Evolutionary conservation across 1,140 invertebrate genomes (phyloP).

Genomic region (Callitettix versicolor): DNA sequence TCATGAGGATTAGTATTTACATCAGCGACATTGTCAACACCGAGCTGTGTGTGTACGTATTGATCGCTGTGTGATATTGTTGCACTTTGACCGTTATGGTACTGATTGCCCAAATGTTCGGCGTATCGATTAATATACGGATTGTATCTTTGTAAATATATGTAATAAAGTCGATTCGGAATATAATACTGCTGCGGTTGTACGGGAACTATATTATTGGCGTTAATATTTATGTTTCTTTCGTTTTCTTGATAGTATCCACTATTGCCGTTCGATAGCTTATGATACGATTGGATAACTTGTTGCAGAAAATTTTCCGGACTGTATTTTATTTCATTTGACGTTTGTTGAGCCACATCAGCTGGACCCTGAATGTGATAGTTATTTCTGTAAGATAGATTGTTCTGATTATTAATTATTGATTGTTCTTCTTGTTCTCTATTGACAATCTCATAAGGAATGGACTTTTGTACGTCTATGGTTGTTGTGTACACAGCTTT

Average conservation of each 20-base stretch:
- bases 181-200: conserved; percentile 1
- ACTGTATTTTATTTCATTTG: neutral
- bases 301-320: conserved; percentile 15
- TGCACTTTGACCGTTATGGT: no score
- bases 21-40: no score
- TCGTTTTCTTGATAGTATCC: neutral
- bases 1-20: no score
- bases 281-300: conserved; percentile 16
- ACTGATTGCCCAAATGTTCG: neutral
- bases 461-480: conserved; percentile 24
- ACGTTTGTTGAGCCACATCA: no score
- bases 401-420: no score
- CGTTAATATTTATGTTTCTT: neutral
- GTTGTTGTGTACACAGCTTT: conserved; percentile 20
- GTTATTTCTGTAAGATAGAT: no score
- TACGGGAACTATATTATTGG: neutral
- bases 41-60: no score
- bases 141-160: conserved; percentile 13
- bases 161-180: conserved; percentile 11
- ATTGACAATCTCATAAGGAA: conserved; percentile 19
- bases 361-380: no score
- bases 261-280: conserved; percentile 3
- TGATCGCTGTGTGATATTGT: no score
- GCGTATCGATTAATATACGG: conserved; percentile 7
- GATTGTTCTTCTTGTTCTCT: neutral